phyloP scores from a whole-genome alignment of 2,797 vertebrate species.

The Danionella dracula region DNA sequence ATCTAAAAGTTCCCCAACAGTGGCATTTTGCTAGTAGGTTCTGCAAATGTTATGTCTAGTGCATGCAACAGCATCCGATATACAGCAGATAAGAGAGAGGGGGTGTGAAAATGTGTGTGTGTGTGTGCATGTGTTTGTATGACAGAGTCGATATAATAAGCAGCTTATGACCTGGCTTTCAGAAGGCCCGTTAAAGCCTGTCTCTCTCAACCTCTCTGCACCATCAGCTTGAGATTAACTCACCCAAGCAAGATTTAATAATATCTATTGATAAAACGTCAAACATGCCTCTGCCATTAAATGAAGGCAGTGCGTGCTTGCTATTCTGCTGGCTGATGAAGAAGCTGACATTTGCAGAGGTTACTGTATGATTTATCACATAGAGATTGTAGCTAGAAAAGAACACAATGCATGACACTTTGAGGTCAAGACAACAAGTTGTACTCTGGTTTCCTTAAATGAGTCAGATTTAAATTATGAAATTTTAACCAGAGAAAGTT shows the following conservation, averaged over 20 bases:
- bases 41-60: background rate
- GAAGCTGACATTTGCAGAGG: conserved; percentile 45
- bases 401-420: conserved; percentile 35
- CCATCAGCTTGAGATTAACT: conserved; percentile 72
- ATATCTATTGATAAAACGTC: conserved; percentile 82
- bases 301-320: conserved; percentile 49
- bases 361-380: conserved; percentile 36
- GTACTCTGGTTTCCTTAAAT: too few species aligned
- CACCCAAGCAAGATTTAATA: conserved; percentile 80
- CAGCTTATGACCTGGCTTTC: conserved; percentile 91
- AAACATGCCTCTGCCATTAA: conserved; percentile 75
- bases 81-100: conserved; percentile 50
- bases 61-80: conserved; percentile 55
- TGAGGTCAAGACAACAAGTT: conserved; percentile 36
- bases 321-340: conserved; percentile 44
- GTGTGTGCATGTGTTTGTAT: conserved; percentile 54
- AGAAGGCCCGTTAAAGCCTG: conserved; percentile 79
- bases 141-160: conserved; percentile 99
- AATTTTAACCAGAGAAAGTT: too few species aligned
- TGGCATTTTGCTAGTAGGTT: too few species aligned
- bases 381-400: conserved; percentile 25
- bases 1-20: too few species aligned
- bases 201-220: conserved; percentile 90
- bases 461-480: background rate
- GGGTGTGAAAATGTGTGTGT: conserved; percentile 46